A percentile compares a stretch with the other conserved stretches of the same genome.
phyloP scores from a whole-genome alignment of 2,113 vertebrate genomes.

The Setophaga kirtlandii region DNA sequence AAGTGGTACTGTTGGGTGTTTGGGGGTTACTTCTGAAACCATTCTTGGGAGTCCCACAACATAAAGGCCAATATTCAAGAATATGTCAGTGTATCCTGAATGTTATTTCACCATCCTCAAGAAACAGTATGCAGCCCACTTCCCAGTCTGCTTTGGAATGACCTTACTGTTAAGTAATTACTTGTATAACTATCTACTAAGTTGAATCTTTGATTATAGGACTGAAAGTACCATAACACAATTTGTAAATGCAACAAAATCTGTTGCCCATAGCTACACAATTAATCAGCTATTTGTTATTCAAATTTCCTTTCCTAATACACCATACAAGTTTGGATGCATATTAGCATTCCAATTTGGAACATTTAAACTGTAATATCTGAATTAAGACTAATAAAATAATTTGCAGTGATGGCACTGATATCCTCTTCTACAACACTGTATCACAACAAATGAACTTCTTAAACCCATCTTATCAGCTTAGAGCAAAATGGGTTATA shows the following conservation, averaged over 20 bases:
- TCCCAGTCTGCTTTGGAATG: not conserved
- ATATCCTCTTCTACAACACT: not conserved
- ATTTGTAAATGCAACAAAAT: not conserved
- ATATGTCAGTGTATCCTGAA: not conserved
- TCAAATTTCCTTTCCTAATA: not conserved
- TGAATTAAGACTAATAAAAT: not conserved
- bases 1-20: accelerated
- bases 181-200: not conserved
- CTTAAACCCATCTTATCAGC: not conserved
- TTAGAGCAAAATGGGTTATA: not conserved
- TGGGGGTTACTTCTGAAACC: not conserved
- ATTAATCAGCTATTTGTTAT: not conserved
- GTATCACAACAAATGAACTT: not conserved
- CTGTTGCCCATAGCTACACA: not conserved
- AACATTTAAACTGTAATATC: not conserved
- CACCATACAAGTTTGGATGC: not conserved
- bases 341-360: not conserved
- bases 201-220: not conserved
- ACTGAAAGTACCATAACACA: not conserved
- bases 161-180: not conserved
- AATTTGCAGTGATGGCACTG: not conserved
- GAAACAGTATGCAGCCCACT: accelerated
- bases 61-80: not conserved
- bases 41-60: not conserved
- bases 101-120: not conserved